phyloP scores from a whole-genome alignment of 2,113 vertebrate species.

The Hydropotes inermis region DNA sequence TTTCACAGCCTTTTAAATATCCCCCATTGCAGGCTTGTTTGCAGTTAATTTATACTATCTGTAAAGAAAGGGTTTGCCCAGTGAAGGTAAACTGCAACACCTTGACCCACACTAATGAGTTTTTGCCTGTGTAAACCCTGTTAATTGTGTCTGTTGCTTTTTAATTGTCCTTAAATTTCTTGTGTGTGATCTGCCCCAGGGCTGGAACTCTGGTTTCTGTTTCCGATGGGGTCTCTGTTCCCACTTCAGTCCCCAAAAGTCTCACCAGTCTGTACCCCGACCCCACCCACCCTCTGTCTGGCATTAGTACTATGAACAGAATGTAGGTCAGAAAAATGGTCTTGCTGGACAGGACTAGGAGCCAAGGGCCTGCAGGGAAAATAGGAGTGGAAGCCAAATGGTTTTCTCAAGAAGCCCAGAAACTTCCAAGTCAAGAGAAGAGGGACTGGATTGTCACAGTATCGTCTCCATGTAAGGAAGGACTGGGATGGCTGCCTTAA shows the following conservation, averaged over 20 bases:
- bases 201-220: constrained; percentile 64
- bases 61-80: constrained; percentile 8
- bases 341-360: not conserved
- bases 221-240: constrained; percentile 11
- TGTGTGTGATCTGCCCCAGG: constrained; percentile 36
- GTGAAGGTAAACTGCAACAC: constrained; percentile 24
- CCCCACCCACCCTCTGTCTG: not conserved
- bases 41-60: constrained; percentile 1
- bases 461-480: not conserved
- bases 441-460: not conserved
- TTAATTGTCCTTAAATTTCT: constrained; percentile 63
- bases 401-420: not conserved
- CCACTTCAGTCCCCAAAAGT: not conserved
- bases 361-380: not conserved
- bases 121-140: constrained; percentile 63
- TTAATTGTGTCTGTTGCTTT: constrained; percentile 64
- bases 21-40: not conserved
- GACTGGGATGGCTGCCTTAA: not conserved
- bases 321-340: not conserved
- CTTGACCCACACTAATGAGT: constrained; percentile 56
- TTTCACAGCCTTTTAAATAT: not conserved
- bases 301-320: not conserved
- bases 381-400: not conserved
- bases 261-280: not conserved
- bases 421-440: not conserved